Percentiles rank a stretch among this genome's conserved stretches.
Evolutionary conservation across 35 echinoderm and acorn worm genomes (phyloP).

Genomic region (Heliocidaris erythrogramma): DNA sequence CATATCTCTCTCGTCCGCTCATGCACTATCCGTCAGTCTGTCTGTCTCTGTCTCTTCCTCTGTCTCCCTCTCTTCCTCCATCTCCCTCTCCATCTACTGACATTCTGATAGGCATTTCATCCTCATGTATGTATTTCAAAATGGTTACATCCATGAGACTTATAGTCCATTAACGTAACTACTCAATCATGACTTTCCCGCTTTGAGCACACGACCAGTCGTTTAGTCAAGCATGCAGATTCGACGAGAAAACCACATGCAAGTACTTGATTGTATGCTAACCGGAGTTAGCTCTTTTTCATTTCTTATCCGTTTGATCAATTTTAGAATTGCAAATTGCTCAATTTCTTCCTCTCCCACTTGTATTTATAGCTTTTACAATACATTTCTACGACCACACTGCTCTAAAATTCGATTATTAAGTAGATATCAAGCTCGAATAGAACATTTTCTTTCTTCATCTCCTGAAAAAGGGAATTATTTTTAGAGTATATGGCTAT

Average conservation of each 20-base stretch:
- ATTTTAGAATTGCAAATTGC: too few relatives aligned
- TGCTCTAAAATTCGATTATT: too few relatives aligned
- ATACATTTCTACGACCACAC: too few relatives aligned
- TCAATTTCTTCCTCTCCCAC: too few relatives aligned
- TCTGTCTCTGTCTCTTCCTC: background rate
- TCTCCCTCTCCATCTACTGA: background rate
- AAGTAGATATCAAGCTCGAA: too few relatives aligned
- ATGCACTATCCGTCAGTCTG: background rate
- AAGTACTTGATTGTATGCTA: background rate
- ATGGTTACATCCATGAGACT: background rate
- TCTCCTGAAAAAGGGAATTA: too few relatives aligned
- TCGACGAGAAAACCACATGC: background rate
- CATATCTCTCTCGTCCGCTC: too few relatives aligned
- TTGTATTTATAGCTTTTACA: too few relatives aligned
- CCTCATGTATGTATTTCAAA: background rate
- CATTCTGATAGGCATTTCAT: background rate
- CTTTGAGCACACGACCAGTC: background rate
- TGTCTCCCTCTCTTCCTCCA: background rate
- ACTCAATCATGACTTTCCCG: background rate
- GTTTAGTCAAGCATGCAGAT: background rate
- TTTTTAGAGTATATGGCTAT: too few relatives aligned
- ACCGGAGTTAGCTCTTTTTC: background rate
- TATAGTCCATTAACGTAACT: background rate
- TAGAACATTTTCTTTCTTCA: too few relatives aligned
- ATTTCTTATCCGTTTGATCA: too few relatives aligned